Conservation (phyloP, 2,113 vertebrate species). For the Vulpes vulpes region DNA sequence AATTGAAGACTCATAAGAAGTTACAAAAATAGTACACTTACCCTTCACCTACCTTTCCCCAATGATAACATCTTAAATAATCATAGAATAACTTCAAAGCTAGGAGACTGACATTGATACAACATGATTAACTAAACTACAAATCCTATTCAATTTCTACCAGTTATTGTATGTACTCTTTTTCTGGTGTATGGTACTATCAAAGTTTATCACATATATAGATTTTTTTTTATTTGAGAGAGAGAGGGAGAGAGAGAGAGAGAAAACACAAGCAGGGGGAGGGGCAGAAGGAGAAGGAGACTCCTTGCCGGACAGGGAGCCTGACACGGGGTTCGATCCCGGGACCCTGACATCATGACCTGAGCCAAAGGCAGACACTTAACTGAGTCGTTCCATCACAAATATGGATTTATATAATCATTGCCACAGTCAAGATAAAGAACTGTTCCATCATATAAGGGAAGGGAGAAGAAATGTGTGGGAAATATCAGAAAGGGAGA, state of each 20-base stretch:
- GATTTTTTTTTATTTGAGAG: too few relatives aligned
- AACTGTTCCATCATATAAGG: neutral
- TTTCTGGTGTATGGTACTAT: neutral
- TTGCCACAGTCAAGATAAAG: neutral
- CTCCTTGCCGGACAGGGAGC: too few relatives aligned
- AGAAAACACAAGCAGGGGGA: too few relatives aligned
- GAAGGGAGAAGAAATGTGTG: too few relatives aligned
- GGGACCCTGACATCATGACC: too few relatives aligned
- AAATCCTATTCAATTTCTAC: neutral
- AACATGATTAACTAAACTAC: neutral
- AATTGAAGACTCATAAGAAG: neutral
- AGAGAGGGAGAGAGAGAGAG: too few relatives aligned
- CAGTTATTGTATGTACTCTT: neutral
- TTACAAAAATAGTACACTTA: slow-evolving; percentile 5
- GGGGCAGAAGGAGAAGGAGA: too few relatives aligned
- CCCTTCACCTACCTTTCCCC: neutral
- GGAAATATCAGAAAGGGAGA: too few relatives aligned
- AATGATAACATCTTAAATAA: slow-evolving; percentile 5
- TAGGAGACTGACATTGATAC: neutral
- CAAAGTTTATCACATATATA: neutral
- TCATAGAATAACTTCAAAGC: neutral
- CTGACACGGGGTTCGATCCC: too few relatives aligned
- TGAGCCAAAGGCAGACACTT: too few relatives aligned
- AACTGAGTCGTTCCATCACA: too few relatives aligned
- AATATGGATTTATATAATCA: neutral